Base-by-base conservation (phyloP, 2,797 vertebrate species). In the Molossus molossus region DNA sequence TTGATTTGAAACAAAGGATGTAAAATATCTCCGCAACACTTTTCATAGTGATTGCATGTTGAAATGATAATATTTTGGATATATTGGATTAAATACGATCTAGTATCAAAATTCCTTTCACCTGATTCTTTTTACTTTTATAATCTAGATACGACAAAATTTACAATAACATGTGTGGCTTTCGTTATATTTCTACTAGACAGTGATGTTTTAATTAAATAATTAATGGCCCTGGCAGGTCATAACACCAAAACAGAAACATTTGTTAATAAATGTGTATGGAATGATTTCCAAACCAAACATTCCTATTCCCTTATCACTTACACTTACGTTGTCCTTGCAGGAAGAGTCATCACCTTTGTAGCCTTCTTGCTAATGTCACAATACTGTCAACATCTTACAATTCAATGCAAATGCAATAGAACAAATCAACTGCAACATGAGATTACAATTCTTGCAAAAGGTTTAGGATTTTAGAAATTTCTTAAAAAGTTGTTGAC, bases 131-230 rank as follows among this genome's bases (percentile, higher is more conserved):
- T 90, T 70, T 79, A 57, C 23, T 58, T 75, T 65, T 58, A 53
- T 33, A 91, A 45, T 45, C 9, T 53, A 64, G 5, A 9, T 53
- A 91, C 11, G 37, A 69, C 48, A 94, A 80, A 86, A 65, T 73
- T 86, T 72, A 53, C 90, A 82, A 62, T 90, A 75, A 60, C 8
- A n/a, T 20, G 6, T n/a, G 45, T 58, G 55, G 48, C 40, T 91
- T 87, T 53, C 48, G 77, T 90, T 84, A 25, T 64, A 69, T 75
- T 81, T 90, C 12, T 90, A 73, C 87, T 65, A 58, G 60, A 75
- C 13, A 69, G 12, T n/a, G 11, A 48, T 64, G 1, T 94, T 87
- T 72, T 84, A 87, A 82, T 33, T 75, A 69, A 84, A 93, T 60
- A 80, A 55, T 62, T 12, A n/a, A n/a, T n/a, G 11, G 40, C 3